Conservation (phyloP, 1,140 invertebrate species). For the Saccostrea echinata region DNA sequence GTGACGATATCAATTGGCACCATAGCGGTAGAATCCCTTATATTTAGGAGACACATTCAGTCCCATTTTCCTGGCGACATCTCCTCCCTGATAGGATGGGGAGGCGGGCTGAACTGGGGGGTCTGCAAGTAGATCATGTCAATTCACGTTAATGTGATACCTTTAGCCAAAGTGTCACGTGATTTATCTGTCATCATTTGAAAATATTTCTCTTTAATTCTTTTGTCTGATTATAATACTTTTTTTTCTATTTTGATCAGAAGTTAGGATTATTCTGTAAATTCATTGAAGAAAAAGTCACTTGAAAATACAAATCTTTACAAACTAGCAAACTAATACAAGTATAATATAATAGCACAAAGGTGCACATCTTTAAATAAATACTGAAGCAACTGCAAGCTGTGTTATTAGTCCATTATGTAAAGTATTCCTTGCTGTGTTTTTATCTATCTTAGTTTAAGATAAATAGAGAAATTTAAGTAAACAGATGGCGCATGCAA, state of each 20-base stretch:
- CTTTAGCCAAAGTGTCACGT: no score
- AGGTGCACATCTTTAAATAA: neutral
- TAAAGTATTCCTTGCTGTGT: neutral
- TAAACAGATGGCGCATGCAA: neutral
- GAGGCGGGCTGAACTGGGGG: conserved; percentile 35
- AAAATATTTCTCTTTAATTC: no score
- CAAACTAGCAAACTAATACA: no score
- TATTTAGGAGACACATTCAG: conserved; percentile 49
- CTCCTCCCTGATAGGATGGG: conserved; percentile 32
- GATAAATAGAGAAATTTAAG: no score
- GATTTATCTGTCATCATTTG: no score
- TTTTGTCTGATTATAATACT: no score
- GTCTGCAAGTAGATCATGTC: conserved; percentile 42
- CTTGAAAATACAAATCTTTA: no score
- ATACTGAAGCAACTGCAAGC: neutral
- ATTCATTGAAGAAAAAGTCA: no score
- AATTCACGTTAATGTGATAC: no score
- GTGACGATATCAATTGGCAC: conserved; percentile 11
- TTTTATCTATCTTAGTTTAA: no score
- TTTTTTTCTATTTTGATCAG: no score
- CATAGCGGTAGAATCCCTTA: conserved; percentile 57
- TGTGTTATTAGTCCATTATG: neutral
- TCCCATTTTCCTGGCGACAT: conserved; percentile 51
- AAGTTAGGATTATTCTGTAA: no score
- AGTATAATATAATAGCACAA: neutral